These are phyloP conservation scores for Orchesellides sinensis DNA, from an alignment of 2,888 invertebrate species.

Conservation along the genomic window DNA sequence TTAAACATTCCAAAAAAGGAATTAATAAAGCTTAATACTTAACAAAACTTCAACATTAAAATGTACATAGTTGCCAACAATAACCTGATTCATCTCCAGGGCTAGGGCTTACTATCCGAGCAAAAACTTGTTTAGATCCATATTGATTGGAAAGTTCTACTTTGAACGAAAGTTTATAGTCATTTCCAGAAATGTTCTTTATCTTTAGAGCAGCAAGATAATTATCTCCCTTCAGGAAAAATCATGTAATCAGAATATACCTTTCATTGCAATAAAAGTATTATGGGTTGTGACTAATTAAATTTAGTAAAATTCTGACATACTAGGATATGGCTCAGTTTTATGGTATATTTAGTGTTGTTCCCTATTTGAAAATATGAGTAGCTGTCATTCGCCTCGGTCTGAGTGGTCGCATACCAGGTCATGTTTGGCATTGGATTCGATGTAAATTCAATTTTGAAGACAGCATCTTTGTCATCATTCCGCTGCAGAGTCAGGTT, in stretches of 20 bases:
- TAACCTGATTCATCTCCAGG: slow-evolving; percentile 13
- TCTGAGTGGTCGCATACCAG: neutral
- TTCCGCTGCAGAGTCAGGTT: neutral
- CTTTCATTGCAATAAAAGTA: neutral
- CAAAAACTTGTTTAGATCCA: neutral
- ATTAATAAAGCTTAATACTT: neutral
- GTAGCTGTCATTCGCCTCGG: neutral
- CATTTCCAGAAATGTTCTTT: neutral
- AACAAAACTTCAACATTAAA: neutral
- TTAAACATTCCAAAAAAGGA: neutral
- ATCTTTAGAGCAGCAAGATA: slow-evolving; percentile 32
- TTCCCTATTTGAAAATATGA: slow-evolving; percentile 9
- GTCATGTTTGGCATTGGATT: slow-evolving; percentile 18
- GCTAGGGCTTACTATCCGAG: neutral
- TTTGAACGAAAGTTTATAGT: slow-evolving; percentile 12
- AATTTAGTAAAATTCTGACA: neutral
- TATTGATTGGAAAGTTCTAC: slow-evolving; percentile 2
- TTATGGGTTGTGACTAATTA: neutral
- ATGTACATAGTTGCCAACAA: neutral
- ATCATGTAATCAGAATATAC: neutral
- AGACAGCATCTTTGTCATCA: neutral
- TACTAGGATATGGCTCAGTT: neutral
- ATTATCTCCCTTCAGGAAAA: slow-evolving; percentile 20
- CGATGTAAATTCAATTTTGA: slow-evolving; percentile 5
- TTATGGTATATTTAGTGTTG: slow-evolving; percentile 12